phyloP scores from a whole-genome alignment of 2,113 vertebrate genomes.

The Sapayoa aenigma region DNA sequence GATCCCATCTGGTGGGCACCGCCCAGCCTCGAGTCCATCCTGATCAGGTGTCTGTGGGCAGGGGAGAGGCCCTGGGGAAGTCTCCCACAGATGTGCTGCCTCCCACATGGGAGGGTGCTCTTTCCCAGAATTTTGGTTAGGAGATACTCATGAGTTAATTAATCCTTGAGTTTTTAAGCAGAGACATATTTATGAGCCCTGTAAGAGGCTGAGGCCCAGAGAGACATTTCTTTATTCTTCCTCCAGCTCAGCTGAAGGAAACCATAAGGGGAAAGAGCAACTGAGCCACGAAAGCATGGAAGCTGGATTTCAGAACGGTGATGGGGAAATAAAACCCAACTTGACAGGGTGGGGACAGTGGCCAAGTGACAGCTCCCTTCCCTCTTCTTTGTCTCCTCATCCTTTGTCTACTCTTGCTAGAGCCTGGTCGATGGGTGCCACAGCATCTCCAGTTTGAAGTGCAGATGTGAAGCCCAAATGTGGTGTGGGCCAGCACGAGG shows the following conservation, averaged over 20 bases:
- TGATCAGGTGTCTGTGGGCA: background rate
- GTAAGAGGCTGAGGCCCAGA: conserved; percentile 62
- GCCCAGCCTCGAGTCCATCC: rapidly evolving
- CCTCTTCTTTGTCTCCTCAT: background rate
- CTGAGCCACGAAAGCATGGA: conserved; percentile 56
- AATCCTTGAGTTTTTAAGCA: conserved; percentile 64
- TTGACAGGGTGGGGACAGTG: background rate
- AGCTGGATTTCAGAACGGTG: conserved; percentile 49
- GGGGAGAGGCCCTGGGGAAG: background rate
- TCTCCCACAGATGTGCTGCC: background rate
- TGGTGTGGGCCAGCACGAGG: background rate
- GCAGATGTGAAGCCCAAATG: background rate
- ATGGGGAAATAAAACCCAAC: conserved; percentile 38
- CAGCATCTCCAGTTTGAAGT: background rate
- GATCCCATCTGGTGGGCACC: background rate
- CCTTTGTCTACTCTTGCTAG: background rate
- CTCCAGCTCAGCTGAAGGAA: conserved; percentile 72
- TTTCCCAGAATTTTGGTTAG: conserved; percentile 39
- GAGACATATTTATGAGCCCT: conserved; percentile 71
- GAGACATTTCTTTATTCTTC: conserved; percentile 69
- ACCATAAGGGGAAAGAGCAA: conserved; percentile 62
- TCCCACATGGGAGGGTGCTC: background rate
- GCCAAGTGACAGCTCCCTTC: conserved; percentile 9
- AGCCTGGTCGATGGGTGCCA: background rate
- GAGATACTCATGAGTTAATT: conserved; percentile 67